phyloP scores from a whole-genome alignment of 2,797 vertebrate genomes.

The Danionella dracula region DNA sequence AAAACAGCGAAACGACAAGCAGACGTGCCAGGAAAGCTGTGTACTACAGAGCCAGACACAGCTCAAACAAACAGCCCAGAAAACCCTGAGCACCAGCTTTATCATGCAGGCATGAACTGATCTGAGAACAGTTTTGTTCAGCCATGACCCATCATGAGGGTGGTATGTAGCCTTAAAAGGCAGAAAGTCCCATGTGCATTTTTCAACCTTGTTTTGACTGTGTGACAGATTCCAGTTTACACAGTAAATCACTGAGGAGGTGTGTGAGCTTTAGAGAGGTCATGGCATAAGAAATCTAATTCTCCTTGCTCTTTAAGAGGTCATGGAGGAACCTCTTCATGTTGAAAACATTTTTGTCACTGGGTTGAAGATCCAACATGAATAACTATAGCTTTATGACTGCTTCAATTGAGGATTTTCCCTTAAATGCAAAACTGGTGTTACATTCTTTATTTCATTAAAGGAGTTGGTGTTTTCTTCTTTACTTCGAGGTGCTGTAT shows the following conservation, averaged over 20 bases:
- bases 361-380: too few species aligned
- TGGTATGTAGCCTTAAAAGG: slow-evolving; percentile 32
- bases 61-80: slow-evolving; percentile 37
- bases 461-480: too few species aligned
- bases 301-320: background rate
- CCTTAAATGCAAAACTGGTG: too few species aligned
- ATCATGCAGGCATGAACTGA: slow-evolving; percentile 38
- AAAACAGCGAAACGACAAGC: background rate
- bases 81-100: slow-evolving; percentile 22
- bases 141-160: slow-evolving; percentile 13
- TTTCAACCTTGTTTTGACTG: background rate
- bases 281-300: background rate
- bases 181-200: background rate
- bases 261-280: background rate
- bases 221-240: background rate
- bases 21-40: slow-evolving; percentile 21
- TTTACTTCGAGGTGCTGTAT: too few species aligned
- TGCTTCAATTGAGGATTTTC: too few species aligned
- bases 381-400: too few species aligned
- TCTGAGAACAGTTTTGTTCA: slow-evolving; percentile 32
- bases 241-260: background rate
- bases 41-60: slow-evolving; percentile 40
- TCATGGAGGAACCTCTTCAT: background rate
- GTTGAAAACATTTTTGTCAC: too few species aligned
- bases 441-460: too few species aligned